phyloP scores from a whole-genome alignment of 2,113 vertebrate species.

The Colaptes auratus region DNA sequence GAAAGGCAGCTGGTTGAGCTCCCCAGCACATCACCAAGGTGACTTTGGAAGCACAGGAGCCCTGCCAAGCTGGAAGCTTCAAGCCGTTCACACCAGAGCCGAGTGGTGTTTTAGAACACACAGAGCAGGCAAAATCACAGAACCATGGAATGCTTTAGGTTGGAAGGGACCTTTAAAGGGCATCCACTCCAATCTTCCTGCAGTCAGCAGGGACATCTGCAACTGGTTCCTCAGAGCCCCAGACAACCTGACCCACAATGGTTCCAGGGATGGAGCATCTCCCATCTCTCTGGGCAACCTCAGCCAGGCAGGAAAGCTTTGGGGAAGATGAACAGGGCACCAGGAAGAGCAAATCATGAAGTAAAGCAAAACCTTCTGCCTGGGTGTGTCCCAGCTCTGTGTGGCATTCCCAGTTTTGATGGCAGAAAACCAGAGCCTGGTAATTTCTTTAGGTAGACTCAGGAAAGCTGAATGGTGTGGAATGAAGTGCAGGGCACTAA shows the following conservation, averaged over 20 bases:
- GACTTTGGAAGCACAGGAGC: neutral
- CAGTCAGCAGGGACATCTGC: too few species aligned
- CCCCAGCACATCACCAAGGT: neutral
- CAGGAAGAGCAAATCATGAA: neutral
- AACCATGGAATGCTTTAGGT: too few species aligned
- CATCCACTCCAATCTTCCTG: too few species aligned
- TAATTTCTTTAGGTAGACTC: neutral
- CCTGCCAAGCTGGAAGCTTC: neutral
- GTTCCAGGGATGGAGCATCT: too few species aligned
- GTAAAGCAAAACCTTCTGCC: neutral
- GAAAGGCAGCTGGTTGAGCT: neutral
- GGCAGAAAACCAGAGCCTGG: neutral
- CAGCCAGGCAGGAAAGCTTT: neutral
- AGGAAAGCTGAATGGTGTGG: neutral
- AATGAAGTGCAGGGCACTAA: neutral
- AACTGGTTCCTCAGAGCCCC: too few species aligned
- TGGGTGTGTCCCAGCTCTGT: rapidly evolving
- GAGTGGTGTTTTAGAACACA: rapidly evolving
- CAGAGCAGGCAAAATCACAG: neutral
- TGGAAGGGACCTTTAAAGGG: too few species aligned
- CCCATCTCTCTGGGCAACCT: too few species aligned
- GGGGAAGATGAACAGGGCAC: neutral
- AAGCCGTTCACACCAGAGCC: rapidly evolving
- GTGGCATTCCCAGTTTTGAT: neutral
- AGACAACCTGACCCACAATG: too few species aligned